Base-by-base conservation (phyloP, 2,113 vertebrate species). In the Lota lota region DNA sequence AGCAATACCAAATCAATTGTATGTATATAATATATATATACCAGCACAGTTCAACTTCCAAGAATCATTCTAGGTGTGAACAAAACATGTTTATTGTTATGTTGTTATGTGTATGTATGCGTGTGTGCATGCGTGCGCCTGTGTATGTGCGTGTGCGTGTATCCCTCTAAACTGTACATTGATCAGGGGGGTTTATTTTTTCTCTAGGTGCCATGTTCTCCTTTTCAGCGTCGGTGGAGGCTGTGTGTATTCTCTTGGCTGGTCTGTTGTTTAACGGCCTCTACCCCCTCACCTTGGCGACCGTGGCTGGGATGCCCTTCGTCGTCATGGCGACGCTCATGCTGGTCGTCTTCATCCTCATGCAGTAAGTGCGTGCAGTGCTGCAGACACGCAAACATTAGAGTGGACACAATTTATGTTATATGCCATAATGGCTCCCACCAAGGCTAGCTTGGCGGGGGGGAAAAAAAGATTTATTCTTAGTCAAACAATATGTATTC, bases 281-380 rank as follows among this genome's bases (percentile, higher is more conserved):
- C 28, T 63, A 63, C 61, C 61, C 61, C 17, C 61, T 63, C 17
- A 63, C 61, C 61, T n/a, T 63, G 61, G 18, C 18, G 7, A 63
- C 33, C 17, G 16, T 63, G 7, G 28, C 61, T 14, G 61, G 61
- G 61, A 63, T 63, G 61, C 61, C 61, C 61, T 63, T 40, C 18
- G 18, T 63, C 61, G 33, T 63, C 61, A 63, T 63, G 61, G 61
- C 61, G 36, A 63, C 61, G 17, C 18, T 63, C 17, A 63, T 36
- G 28, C 17, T 63, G 28, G 17, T 63, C 33, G 4, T 63, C 10
- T 40, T 63, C 28, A 19, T 63, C 28, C 61, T 63, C 28, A 33
- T 63, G 61, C 61, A 63, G 61, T 63, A 63, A 63, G 61, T 63
- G 5, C 54, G n/a, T 10, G 19, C 54, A 57, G 17, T 57, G 17